Conservation (phyloP, 2,888 invertebrate genomes). For the Chrysodeixis includens region DNA sequence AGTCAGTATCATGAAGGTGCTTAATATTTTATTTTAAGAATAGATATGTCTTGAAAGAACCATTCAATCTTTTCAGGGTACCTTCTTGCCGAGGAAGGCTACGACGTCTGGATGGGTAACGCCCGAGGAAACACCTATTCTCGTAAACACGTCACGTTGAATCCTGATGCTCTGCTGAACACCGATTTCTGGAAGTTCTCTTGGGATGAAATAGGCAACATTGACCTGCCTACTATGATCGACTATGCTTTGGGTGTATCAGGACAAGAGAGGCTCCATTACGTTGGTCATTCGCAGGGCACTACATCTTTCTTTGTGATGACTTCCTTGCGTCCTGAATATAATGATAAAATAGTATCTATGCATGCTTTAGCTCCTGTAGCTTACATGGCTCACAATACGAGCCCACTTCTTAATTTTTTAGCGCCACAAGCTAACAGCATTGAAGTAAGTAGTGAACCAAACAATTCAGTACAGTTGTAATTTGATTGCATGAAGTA, state of each 20-base stretch:
- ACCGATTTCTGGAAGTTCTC: constrained; percentile 92
- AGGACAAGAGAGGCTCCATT: constrained; percentile 90
- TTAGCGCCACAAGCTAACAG: constrained; percentile 79
- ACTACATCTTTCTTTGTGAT: constrained; percentile 92
- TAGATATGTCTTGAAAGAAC: no score
- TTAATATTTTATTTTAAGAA: no score
- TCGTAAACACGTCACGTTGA: constrained; percentile 84
- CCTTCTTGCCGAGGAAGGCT: constrained; percentile 91
- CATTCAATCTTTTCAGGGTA: constrained; percentile 71
- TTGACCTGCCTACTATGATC: constrained; percentile 95
- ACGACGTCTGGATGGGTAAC: constrained; percentile 95
- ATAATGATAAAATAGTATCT: constrained; percentile 91
- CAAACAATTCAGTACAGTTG: background rate
- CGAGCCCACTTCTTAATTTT: constrained; percentile 81
- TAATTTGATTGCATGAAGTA: background rate
- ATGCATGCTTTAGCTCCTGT: constrained; percentile 93
- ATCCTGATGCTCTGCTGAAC: constrained; percentile 75
- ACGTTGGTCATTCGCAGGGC: constrained; percentile 94
- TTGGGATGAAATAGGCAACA: constrained; percentile 95
- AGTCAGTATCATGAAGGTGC: no score
- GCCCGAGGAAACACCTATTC: constrained; percentile 93
- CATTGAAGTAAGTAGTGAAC: constrained; percentile 77
- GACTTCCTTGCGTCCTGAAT: constrained; percentile 90
- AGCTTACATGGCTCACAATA: constrained; percentile 89
- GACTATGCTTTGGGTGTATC: constrained; percentile 91